These are phyloP conservation scores for Sigmodon hispidus DNA, from an alignment of 2,113 vertebrate genomes.

Conservation along the genomic window DNA sequence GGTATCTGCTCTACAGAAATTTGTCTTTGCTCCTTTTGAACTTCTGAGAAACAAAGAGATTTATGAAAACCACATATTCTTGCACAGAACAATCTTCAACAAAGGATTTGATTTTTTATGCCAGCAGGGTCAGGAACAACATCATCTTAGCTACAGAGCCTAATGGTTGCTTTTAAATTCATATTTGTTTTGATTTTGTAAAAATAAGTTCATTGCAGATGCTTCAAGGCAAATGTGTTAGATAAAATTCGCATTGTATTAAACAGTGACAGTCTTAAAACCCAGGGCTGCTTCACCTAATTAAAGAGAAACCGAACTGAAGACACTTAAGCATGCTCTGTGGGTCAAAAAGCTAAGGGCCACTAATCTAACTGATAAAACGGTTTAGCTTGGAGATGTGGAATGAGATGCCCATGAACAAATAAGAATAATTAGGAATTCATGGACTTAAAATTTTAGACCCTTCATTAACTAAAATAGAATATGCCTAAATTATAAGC, in stretches of 20 bases:
- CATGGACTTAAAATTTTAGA: conserved; percentile 59
- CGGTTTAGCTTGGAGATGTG: conserved; percentile 52
- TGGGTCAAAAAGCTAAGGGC: conserved; percentile 71
- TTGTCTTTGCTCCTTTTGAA: conserved; percentile 68
- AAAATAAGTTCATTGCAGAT: conserved; percentile 66
- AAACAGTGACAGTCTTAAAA: conserved; percentile 78
- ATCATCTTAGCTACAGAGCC: conserved; percentile 29
- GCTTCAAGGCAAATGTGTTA: conserved; percentile 72
- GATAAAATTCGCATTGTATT: conserved; percentile 77
- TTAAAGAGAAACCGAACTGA: conserved; percentile 71
- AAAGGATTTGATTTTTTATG: conserved; percentile 65
- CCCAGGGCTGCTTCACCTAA: conserved; percentile 69
- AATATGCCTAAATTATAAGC: conserved; percentile 18
- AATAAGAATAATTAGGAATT: conserved; percentile 62
- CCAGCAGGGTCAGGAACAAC: conserved; percentile 58
- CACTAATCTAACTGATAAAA: conserved; percentile 64
- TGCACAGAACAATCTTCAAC: conserved; percentile 39
- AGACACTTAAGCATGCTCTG: conserved; percentile 66
- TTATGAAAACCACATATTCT: conserved; percentile 67
- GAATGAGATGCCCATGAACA: conserved; percentile 64
- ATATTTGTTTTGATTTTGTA: conserved; percentile 79
- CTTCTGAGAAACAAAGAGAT: conserved; percentile 65
- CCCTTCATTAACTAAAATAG: conserved; percentile 51
- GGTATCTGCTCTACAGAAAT: conserved; percentile 48
- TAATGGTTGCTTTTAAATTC: conserved; percentile 74